A percentile compares a stretch with the other conserved stretches of the same genome.
phyloP scores from a whole-genome alignment of 1,140 invertebrate species.

The Panagrolaimus sp. region DNA sequence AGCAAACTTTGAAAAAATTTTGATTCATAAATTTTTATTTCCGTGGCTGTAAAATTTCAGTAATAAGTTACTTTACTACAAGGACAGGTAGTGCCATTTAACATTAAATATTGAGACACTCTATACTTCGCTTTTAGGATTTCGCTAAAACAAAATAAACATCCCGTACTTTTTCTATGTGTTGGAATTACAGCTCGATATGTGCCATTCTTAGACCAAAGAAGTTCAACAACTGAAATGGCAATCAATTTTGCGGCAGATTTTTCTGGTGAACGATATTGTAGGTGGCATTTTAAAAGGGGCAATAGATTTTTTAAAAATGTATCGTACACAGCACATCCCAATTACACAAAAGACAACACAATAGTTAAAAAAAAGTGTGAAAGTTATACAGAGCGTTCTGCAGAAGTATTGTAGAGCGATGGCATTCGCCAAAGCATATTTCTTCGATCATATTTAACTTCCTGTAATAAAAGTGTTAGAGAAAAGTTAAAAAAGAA shows the following conservation, averaged over 20 bases:
- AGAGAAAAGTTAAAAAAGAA: neutral
- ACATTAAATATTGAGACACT: too few relatives aligned
- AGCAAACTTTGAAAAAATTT: too few relatives aligned
- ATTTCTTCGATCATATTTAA: neutral
- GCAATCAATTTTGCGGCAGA: conserved; percentile 38
- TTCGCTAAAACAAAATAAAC: conserved; percentile 36
- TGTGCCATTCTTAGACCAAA: conserved; percentile 38
- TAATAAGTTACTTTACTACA: too few relatives aligned
- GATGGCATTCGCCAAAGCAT: neutral
- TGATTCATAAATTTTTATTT: too few relatives aligned
- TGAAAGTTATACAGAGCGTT: neutral
- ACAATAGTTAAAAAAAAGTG: neutral
- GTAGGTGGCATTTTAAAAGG: too few relatives aligned
- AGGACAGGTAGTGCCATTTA: too few relatives aligned
- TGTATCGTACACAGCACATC: too few relatives aligned
- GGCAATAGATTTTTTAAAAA: too few relatives aligned
- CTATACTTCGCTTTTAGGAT: too few relatives aligned
- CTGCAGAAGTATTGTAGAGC: conserved; percentile 1
- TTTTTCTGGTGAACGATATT: neutral
- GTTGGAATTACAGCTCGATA: conserved; percentile 38
- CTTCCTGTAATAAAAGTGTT: neutral
- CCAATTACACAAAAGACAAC: neutral
- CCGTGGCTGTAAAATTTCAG: too few relatives aligned
- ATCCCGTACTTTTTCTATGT: conserved; percentile 42
- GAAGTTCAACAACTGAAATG: conserved; percentile 25